Evolutionary conservation across 2,113 vertebrate species (phyloP).

Genomic region (Xenus cinereus): DNA sequence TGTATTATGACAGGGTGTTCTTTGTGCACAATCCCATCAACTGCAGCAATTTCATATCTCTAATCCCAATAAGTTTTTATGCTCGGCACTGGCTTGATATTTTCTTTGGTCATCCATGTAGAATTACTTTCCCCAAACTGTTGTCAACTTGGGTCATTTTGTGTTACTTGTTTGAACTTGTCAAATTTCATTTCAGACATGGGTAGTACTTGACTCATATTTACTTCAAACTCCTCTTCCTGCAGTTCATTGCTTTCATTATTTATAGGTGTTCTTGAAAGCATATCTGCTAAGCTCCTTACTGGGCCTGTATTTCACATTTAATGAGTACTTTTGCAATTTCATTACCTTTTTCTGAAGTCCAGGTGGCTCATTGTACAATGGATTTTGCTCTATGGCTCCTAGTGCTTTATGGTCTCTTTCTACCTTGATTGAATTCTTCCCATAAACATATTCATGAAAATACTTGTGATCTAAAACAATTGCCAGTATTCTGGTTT

Average conservation of each 20-base stretch:
- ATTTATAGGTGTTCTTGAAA: conserved; percentile 67
- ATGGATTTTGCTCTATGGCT: conserved; percentile 39
- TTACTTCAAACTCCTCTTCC: conserved; percentile 59
- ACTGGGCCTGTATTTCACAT: conserved; percentile 63
- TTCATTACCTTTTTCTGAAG: conserved; percentile 65
- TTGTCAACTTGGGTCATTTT: conserved; percentile 61
- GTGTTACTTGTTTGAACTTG: conserved; percentile 67
- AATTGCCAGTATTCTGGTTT: neutral
- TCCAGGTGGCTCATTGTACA: conserved; percentile 66
- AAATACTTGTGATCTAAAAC: conserved; percentile 9
- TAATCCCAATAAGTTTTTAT: conserved; percentile 43
- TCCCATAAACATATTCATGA: conserved; percentile 56
- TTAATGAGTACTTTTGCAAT: conserved; percentile 65
- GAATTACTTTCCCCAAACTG: conserved; percentile 58
- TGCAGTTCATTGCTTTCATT: conserved; percentile 63
- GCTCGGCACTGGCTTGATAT: neutral
- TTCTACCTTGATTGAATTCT: conserved; percentile 58
- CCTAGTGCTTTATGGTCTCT: conserved; percentile 41
- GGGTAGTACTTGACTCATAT: conserved; percentile 54
- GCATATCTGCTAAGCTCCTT: conserved; percentile 50
- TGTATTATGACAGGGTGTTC: neutral
- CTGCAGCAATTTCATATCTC: conserved; percentile 10
- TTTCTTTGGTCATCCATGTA: conserved; percentile 47
- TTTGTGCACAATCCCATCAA: conserved; percentile 5
- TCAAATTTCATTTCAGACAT: conserved; percentile 58